Evolutionary conservation across 2,797 vertebrate genomes (phyloP), one percentile per base, ranked within the genome.

Genomic region (Gallirallus australis): DNA sequence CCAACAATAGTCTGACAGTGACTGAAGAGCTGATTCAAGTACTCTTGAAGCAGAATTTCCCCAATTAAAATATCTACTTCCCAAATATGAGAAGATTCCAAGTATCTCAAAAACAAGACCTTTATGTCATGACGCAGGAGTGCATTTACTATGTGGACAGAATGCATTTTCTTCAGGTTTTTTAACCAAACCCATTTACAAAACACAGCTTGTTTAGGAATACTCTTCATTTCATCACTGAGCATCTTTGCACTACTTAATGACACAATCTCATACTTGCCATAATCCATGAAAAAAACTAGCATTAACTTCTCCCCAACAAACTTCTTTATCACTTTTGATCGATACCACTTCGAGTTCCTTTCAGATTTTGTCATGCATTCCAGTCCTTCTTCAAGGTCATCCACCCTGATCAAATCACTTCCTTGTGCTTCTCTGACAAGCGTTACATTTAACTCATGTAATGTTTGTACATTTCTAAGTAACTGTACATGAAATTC

Each of bases 201-300:
- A 89, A 95, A 76, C 60, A 98, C 53, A 24, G 98, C 97, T 77
- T 99, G 97, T 60, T 93, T 89, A 15, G 97, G 98, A 91, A 98
- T 94, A 57, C 68, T 93, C 88, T 50, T 94, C 6, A 98, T 69
- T 48, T 97, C 9, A 5, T 45, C 57, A 77, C 87, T 89, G 23
- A 98, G 96, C 20, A 50, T 65, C 93, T 94, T 98, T 25, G 96
- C 85, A n/a, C 95, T 97, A 64, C 50, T 60, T 52, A 95, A 76
- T 52, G 97, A 90, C 42, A 98, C 95, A 39, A 96, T 81, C 82
- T 98, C 97, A 72, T 24, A 94, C 6, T 23, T 94, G 64, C 98
- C 98, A 76, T 94, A 93, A 97, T 99, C 98, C 76, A 98, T 47
- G 23, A 98, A 97, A 68, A 98, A 96, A 45, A 98, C 98, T 27